Evolutionary conservation across 2,888 invertebrate genomes (phyloP), one percentile per base, ranked within the genome.

Genomic region (Phorcus lineatus): DNA sequence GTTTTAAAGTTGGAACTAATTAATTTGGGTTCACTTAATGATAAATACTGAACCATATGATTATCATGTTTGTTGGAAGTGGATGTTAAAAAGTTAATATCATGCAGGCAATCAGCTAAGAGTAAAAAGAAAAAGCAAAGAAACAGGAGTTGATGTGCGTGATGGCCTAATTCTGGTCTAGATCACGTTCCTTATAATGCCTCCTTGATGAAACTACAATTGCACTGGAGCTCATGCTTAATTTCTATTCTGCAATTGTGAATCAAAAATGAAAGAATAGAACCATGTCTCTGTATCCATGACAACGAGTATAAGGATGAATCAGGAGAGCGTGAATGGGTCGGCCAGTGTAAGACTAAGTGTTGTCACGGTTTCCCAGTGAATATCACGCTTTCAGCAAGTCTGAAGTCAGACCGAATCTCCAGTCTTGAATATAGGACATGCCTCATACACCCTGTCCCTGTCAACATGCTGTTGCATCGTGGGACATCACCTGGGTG

Each of bases 401-500:
- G 31, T 28, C 6, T 22, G 36, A 13, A 17, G 9, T 19, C n/a
- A 24, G 70, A 36, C 36, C 36, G 62, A 24, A 47, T 47, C 47
- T 47, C 47, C 47, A 9, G 11, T 47, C 47, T 47, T 13, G 13
- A 47, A 47, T 13, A 9, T 13, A 47, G 47, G 47, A 6, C 11
- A 47, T 47, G 13, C 47, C 47, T 36, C 36, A 2, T 36, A 4
- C 36, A 4, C 36, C 47, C 47, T 11, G 1, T 47, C 47, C 47
- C 9, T 11, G 9, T 13, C 47, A 1, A 4, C 47, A 4, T 47
- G 47, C 19, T 70, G 40, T n/a, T 70, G 36, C 70, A 70, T 70
- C 70, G 11, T 70, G 70, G 40, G 40, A 70, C 40, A 40, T 70
- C 70, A 70, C 70, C 70, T 70, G 70, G 16, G 40, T 70, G 70